phyloP scores from a whole-genome alignment of 2,797 vertebrate species.

The Rhadinocentrus ornatus region DNA sequence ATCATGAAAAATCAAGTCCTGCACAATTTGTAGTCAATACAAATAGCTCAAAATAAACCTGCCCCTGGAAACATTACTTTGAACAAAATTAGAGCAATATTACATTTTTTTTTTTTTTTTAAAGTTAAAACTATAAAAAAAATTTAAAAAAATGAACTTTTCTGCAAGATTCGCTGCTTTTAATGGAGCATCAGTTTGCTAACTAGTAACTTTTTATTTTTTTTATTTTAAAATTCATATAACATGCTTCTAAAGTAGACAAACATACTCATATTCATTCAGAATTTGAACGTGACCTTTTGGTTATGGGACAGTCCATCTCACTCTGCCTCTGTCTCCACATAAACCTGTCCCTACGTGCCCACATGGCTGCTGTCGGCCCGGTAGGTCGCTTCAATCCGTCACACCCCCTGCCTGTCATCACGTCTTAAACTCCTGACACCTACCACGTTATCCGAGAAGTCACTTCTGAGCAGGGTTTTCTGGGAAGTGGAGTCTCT shows the following conservation, averaged over 20 bases:
- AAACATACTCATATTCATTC: not conserved
- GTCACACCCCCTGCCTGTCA: conserved; percentile 50
- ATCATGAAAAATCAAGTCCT: not conserved
- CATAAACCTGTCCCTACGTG: conserved; percentile 35
- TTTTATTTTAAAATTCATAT: not conserved
- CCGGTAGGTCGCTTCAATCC: conserved; percentile 13
- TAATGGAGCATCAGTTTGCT: not conserved
- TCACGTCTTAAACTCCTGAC: conserved; percentile 36
- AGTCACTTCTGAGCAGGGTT: conserved; percentile 51
- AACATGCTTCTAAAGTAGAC: too few relatives aligned
- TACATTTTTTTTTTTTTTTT: too few relatives aligned
- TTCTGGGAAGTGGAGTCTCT: conserved; percentile 62
- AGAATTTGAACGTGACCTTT: not conserved
- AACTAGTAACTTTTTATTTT: not conserved
- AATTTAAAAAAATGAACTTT: too few relatives aligned
- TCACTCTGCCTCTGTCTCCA: conserved; percentile 4
- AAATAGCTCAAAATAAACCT: not conserved
- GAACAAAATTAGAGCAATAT: too few relatives aligned
- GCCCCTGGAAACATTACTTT: not conserved
- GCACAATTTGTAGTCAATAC: not conserved
- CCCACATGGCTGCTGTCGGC: conserved; percentile 37
- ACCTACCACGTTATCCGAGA: conserved; percentile 13
- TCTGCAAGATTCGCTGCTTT: not conserved
- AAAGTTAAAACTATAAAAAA: too few relatives aligned
- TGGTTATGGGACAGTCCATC: not conserved